Percentiles rank a stretch among this genome's conserved stretches.
Conservation (phyloP, 2,888 invertebrate species). For the Dryobotodes eremita region DNA sequence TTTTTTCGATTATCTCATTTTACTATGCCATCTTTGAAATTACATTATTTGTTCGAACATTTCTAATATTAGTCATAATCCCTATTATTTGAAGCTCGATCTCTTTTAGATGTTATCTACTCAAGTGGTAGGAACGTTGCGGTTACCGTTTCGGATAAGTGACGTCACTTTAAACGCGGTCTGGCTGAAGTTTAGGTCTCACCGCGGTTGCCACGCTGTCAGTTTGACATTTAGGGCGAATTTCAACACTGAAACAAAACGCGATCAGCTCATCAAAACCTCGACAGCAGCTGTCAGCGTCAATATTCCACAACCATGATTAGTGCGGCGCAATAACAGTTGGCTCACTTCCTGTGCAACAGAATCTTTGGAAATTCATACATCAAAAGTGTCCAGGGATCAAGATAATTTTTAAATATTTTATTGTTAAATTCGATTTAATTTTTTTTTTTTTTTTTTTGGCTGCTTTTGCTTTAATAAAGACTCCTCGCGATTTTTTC, state of each 20-base stretch:
- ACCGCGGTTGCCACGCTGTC: not conserved
- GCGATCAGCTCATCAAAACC: not conserved
- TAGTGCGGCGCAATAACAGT: not conserved
- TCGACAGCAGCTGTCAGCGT: not conserved
- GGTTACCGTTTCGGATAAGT: slow-evolving; percentile 8
- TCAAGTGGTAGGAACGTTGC: slow-evolving; percentile 15
- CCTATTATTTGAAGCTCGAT: not conserved
- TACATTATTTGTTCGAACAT: too few relatives aligned
- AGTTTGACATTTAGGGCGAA: not conserved
- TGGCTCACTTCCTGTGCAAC: not conserved
- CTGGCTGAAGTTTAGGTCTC: not conserved
- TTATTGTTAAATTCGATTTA: too few relatives aligned
- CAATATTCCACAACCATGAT: not conserved
- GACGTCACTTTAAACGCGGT: slow-evolving; percentile 9
- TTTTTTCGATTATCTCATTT: too few relatives aligned
- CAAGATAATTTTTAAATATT: too few relatives aligned
- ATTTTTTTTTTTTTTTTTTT: too few relatives aligned
- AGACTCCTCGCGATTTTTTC: too few relatives aligned
- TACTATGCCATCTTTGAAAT: too few relatives aligned
- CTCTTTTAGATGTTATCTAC: not conserved
- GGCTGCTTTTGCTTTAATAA: too few relatives aligned
- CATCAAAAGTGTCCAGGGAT: too few relatives aligned
- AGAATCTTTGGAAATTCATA: not conserved
- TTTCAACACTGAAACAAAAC: not conserved
- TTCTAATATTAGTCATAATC: too few relatives aligned